A percentile compares a stretch with the other conserved stretches of the same genome.
Evolutionary conservation across 2,797 vertebrate species (phyloP).

Genomic region (Harpagifer antarcticus): DNA sequence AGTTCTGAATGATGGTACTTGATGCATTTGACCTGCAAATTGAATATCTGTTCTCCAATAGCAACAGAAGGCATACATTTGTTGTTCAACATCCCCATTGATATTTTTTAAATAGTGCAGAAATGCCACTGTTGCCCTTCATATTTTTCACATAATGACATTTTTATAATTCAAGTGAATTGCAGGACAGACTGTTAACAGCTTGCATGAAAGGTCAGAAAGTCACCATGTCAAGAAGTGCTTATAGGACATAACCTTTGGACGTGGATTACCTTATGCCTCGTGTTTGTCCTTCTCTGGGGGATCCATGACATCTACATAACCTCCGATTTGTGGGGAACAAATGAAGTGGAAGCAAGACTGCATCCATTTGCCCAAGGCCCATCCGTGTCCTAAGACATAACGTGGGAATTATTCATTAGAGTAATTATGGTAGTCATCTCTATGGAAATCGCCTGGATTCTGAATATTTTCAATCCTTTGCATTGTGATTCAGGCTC

Average conservation of each 20-base stretch:
- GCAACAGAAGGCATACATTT: not conserved
- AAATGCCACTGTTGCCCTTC: not conserved
- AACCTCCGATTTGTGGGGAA: constrained; percentile 40
- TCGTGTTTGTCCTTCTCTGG: constrained; percentile 12
- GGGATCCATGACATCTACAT: constrained; percentile 41
- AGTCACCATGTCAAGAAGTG: constrained; percentile 21
- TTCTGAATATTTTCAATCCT: constrained; percentile 23
- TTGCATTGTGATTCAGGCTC: not conserved
- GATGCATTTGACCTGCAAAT: constrained; percentile 11
- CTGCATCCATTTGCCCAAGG: constrained; percentile 30
- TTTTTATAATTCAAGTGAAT: constrained; percentile 23
- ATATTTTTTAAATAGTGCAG: not conserved
- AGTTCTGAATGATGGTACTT: constrained; percentile 12
- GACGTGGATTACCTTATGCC: constrained; percentile 13
- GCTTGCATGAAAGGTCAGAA: constrained; percentile 21
- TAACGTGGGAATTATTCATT: constrained; percentile 64
- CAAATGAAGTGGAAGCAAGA: constrained; percentile 45
- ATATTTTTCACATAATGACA: constrained; percentile 13
- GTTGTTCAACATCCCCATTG: not conserved
- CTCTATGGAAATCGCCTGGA: constrained; percentile 50
- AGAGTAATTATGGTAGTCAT: constrained; percentile 60
- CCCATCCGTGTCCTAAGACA: constrained; percentile 47
- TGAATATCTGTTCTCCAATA: not conserved
- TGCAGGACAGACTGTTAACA: constrained; percentile 7
- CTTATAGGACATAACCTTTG: constrained; percentile 44